A percentile compares a stretch with the other conserved stretches of the same genome.
Conservation (phyloP, 2,113 vertebrate species). For the Cyanistes caeruleus region DNA sequence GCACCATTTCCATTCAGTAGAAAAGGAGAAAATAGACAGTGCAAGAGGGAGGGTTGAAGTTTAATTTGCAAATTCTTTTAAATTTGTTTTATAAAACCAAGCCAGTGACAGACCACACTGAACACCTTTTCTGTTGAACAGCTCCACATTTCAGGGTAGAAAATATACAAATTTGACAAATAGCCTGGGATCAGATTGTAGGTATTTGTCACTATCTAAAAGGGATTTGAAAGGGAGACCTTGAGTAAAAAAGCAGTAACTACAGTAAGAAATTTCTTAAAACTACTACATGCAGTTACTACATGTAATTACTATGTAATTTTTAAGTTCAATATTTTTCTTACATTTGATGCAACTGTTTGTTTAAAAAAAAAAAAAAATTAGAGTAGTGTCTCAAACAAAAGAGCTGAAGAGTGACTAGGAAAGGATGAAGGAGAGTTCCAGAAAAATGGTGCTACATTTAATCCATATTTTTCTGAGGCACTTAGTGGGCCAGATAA, state of each 20-base stretch:
- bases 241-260: not conserved
- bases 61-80: not conserved
- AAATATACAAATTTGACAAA: not conserved
- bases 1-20: not conserved
- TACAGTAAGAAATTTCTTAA: not conserved
- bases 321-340: not conserved
- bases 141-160: not conserved
- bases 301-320: rapidly evolving
- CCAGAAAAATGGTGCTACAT: not conserved
- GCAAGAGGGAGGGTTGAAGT: not conserved
- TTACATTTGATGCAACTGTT: not conserved
- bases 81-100: not conserved
- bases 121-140: not conserved
- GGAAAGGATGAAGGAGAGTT: not conserved
- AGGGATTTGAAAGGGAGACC: not conserved
- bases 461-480: not conserved
- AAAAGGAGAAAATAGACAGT: not conserved
- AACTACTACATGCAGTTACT: not conserved
- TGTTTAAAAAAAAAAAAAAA: not conserved
- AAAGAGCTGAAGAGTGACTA: not conserved
- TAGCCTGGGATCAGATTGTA: not conserved
- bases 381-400: not conserved
- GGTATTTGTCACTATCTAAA: not conserved
- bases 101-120: not conserved
- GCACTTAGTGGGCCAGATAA: not conserved